phyloP scores from a whole-genome alignment of 2,113 vertebrate genomes.

The Haemorhous mexicanus region DNA sequence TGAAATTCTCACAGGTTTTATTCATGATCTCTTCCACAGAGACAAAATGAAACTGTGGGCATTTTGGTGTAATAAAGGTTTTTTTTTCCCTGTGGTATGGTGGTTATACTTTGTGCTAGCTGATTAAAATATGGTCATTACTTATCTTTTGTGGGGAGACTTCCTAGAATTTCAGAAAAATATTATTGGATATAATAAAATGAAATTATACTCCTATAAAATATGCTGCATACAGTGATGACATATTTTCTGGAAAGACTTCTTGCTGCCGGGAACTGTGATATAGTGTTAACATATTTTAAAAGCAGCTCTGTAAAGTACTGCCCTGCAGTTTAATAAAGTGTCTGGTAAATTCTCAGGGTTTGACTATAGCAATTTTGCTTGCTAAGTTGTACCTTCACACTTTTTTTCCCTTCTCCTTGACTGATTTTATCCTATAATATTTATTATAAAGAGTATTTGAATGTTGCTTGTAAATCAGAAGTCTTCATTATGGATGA shows the following conservation, averaged over 20 bases:
- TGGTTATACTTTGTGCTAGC: neutral
- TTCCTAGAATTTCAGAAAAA: constrained; percentile 61
- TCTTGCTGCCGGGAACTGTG: constrained; percentile 36
- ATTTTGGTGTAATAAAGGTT: neutral
- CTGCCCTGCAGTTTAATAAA: constrained; percentile 61
- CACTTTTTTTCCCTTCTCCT: neutral
- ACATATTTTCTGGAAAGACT: constrained; percentile 44
- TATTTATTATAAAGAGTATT: neutral
- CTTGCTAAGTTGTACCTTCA: neutral
- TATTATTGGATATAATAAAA: constrained; percentile 43
- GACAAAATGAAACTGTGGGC: neutral
- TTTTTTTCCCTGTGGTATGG: neutral
- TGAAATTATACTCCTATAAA: constrained; percentile 37
- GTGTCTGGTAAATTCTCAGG: constrained; percentile 3
- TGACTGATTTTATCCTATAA: neutral
- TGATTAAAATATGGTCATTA: constrained; percentile 15
- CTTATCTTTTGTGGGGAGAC: constrained; percentile 32
- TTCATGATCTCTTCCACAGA: neutral
- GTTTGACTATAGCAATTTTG: neutral
- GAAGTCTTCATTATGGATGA: neutral
- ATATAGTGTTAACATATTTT: constrained; percentile 52
- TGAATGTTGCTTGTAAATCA: neutral
- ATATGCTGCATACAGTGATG: constrained; percentile 1
- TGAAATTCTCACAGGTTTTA: neutral
- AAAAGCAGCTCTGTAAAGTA: constrained; percentile 35